Base-by-base conservation (phyloP, 2,888 invertebrate genomes). In the Rotaria sp. region DNA sequence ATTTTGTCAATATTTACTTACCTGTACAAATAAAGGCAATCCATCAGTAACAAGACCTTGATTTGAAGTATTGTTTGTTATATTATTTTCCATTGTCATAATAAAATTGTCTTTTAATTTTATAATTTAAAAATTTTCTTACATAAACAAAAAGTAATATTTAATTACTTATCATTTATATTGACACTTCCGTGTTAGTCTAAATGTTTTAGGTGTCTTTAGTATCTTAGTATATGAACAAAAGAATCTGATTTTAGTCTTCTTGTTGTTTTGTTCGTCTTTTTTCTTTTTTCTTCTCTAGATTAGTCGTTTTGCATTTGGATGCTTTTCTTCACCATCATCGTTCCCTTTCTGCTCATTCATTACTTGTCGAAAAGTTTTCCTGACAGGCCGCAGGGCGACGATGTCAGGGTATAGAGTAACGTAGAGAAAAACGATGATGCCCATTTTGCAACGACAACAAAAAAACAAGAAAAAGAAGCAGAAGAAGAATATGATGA, bases 201-300 rank as follows among this genome's bases (percentile, higher is more conserved):
- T 55, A 55, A 55, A 55, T 26, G 0, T 55, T 26, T 26, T 55
- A 55, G 10, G 8, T 21, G 24, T 52, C 21, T 52, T 24, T 52
- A 21, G 3, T 55, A 55, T 26, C 55, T 55, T 55, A 55, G 26
- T 55, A 55, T 26, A 26, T 26, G 67, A 35, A 67, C 21, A 67
- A 67, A 26, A 67, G 67, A 67, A 67, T 35, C 67, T 67, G 67
- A 67, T 67, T 67, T 67, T 35, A 67, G 35, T 67, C 67, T 35
- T 67, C 35, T 67, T 35, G 35, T 67, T 67, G 13, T 2, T 67
- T 67, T 15, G 15, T 59, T n/a, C 59, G 26, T n/a, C n/a, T 59
- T 59, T 50, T 13, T 15, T 50, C 1, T 13, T 30, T 38, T 5
- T 5, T 21, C 35, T 15, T 55, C 26, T 67, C 35, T 67, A 67